Percentiles rank a stretch among this genome's conserved stretches.
Evolutionary conservation across 2,888 invertebrate genomes (phyloP).

Genomic region (Salpingus planirostris): DNA sequence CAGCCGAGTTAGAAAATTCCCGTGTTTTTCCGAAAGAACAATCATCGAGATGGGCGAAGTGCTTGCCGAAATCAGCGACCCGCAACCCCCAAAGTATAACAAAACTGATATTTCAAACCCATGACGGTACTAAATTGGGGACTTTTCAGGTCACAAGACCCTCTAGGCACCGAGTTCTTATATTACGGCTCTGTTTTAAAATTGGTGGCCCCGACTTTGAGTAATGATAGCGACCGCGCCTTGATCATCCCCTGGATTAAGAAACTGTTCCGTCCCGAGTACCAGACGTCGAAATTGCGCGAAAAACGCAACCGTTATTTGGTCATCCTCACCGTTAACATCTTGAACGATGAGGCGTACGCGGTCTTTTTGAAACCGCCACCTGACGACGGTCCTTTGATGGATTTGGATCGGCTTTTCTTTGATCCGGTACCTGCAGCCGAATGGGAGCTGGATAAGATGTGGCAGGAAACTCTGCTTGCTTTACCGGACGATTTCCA

Average conservation of each 20-base stretch:
- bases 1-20: too few species aligned
- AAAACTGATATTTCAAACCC: too few species aligned
- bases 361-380: conserved; percentile 37
- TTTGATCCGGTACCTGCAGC: conserved; percentile 30
- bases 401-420: too few species aligned
- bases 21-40: too few species aligned
- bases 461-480: conserved; percentile 39
- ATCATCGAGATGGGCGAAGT: too few species aligned
- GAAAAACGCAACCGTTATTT: conserved; percentile 45
- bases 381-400: too few species aligned
- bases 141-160: conserved; percentile 25
- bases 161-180: conserved; percentile 43
- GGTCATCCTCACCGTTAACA: conserved; percentile 36
- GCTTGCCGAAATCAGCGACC: too few species aligned
- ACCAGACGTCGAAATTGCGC: conserved; percentile 40
- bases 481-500: conserved; percentile 37
- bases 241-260: conserved; percentile 41
- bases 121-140: too few species aligned
- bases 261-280: conserved; percentile 45
- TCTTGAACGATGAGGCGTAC: conserved; percentile 40
- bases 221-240: conserved; percentile 33
- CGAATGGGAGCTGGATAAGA: conserved; percentile 42
- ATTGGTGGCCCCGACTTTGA: conserved; percentile 38
- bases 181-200: conserved; percentile 43
- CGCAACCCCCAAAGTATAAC: too few species aligned